Evolutionary conservation across 2,888 invertebrate species (phyloP), one percentile per base, ranked within the genome.

Genomic region (Melieria crassipennis): DNA sequence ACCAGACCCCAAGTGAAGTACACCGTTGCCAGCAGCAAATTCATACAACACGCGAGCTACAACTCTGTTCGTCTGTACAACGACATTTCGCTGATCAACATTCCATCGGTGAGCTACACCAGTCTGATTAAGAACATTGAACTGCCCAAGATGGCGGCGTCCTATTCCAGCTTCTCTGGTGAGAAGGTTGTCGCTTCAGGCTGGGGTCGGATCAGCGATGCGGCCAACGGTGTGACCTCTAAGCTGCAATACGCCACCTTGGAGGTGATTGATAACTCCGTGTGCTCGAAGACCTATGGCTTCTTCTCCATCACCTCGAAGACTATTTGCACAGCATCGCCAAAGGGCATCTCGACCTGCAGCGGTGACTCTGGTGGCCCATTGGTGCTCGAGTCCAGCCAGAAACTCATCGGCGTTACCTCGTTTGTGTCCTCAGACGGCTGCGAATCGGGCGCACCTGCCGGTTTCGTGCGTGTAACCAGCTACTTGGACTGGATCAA

Each of bases 361-460:
- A 76, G 79, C 43, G 84, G 85, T 55, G 85, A 85, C 73, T 85
- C 84, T 45, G 85, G 85, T 55, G 85, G 85, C 56, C 85, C 86
- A 74, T 76, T 86, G 76, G 78, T 81, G 0, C 63, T 78, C 10
- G 7, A 48, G 0, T 57, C 61, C 5, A 52, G 0, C n/a, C 70
- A 69, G 4, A n/a, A 72, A 0, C 78, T 79, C 72, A 45, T 85
- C 63, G 86, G 85, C 75, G 43, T 81, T 7, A 82, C 83, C 47
- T 85, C 85, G 3, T 85, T 80, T 73, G 85, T 83, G 65, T 73
- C 80, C 6, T 5, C 71, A 48, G 77, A 71, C n/a, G 83, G 84
- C 63, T 86, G 86, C 75, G 73, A 75, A 64, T 61, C 67, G 70
- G 83, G 82, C 4, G 78, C 73, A 65, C 85, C 85, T 62, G 80